Evolutionary conservation across 2,113 vertebrate species (phyloP).

Genomic region (Microtus oregoni): DNA sequence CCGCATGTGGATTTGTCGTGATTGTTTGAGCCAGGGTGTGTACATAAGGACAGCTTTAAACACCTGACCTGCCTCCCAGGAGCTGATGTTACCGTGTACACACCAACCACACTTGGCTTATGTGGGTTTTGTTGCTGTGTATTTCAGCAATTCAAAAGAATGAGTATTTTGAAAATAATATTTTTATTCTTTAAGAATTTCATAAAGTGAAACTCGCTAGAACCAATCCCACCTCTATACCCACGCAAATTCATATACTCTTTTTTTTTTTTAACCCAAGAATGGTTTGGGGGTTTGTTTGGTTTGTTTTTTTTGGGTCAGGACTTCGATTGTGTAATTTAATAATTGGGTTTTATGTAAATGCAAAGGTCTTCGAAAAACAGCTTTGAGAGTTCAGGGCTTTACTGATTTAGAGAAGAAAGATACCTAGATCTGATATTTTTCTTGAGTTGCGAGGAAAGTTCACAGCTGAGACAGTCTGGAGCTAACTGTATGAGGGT

Average conservation of each 20-base stretch:
- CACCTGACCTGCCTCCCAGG: not conserved
- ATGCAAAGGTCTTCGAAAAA: not conserved
- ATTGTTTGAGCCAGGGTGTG: not conserved
- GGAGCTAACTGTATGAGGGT: conserved; percentile 10
- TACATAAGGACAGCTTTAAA: not conserved
- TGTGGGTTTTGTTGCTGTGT: not conserved
- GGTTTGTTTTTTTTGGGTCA: not conserved
- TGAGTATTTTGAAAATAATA: not conserved
- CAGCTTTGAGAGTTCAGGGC: not conserved
- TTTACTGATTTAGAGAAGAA: conserved; percentile 45
- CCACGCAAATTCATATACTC: not conserved
- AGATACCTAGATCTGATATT: conserved; percentile 18
- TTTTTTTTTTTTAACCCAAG: not conserved
- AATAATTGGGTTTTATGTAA: conserved; percentile 26
- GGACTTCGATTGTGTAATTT: not conserved
- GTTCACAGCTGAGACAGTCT: not conserved
- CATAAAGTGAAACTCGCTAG: not conserved
- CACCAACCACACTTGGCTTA: not conserved
- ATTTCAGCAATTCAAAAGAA: not conserved
- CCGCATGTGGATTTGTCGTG: not conserved
- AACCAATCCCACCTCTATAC: not conserved
- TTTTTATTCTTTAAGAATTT: not conserved
- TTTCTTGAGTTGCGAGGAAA: conserved; percentile 4
- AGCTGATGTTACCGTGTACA: not conserved
- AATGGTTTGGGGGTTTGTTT: not conserved